Evolutionary conservation across 1,140 invertebrate genomes (phyloP), one percentile per base, ranked within the genome.

Genomic region (Sminthurides bifidus): DNA sequence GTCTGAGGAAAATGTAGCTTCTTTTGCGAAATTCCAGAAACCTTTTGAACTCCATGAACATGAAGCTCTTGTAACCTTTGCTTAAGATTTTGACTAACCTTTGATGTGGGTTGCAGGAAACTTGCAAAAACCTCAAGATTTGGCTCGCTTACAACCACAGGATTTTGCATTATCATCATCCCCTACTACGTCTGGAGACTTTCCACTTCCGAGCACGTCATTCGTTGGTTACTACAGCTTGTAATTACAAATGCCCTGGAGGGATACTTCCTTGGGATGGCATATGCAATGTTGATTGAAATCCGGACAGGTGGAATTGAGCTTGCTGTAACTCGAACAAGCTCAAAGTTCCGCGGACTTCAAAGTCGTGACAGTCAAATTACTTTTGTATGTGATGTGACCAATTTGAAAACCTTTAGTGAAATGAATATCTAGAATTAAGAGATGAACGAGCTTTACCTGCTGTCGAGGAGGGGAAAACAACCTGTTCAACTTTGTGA

Each of bases 151-250:
- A 3, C 26, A 49, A n/a, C 46, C 15, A 19, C 35, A n/a, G 12
- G 31, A 30, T 49, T 49, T 35, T 49, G 46, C 21, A 19, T 49
- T 17, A n/a, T 49, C 10, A 33, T 6, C 10, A 31, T 49, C 3
- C 46, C 46, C 2, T 49, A 49, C 17, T 49, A 49, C 29, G 46
- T 49, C 8, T 49, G 46, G 46, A 30, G 46, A 49, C 46, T 49
- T 6, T 33, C 46, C 2, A 21, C 21, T 12, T 49, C 46, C 3
- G 29, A 49, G 6, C 44, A 48, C 44, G 46, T 33, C 12, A 31
- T 27, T 30, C 46, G 46, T n/a, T 49, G 46, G 46, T 19, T 49
- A 12, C 31, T 49, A 5, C 46, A 49, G 21, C 46, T 49, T 5
- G 30, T 49, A 10, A 10, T 17, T 8, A 10, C 30, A 8, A 49